These are phyloP conservation scores for Phortica variegata DNA, from an alignment of 1,140 invertebrate species.

Conservation along the genomic window DNA sequence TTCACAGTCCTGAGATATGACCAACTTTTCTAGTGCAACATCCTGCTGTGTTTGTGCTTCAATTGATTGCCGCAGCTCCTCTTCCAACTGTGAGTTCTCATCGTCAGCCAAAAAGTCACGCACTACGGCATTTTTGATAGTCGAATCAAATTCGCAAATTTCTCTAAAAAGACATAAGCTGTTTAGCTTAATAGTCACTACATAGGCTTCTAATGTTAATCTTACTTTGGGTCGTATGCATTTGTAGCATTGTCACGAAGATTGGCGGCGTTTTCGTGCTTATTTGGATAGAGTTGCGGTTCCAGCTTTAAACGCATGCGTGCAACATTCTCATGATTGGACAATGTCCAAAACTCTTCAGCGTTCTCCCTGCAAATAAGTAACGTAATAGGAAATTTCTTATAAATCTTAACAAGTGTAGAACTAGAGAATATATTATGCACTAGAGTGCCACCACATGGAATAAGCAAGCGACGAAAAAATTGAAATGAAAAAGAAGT, in stretches of 20 bases:
- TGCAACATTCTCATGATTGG: slow-evolving; percentile 66
- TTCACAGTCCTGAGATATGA: slow-evolving; percentile 67
- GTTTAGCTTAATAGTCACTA: not conserved
- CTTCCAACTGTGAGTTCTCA: slow-evolving; percentile 47
- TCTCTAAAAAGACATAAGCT: slow-evolving; percentile 19
- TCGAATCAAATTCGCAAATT: slow-evolving; percentile 52
- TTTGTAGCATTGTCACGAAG: slow-evolving; percentile 63
- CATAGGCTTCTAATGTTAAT: not conserved
- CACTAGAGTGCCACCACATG: too few species aligned
- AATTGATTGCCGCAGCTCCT: slow-evolving; percentile 43
- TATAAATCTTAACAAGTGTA: too few species aligned
- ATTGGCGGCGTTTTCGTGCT: slow-evolving; percentile 65
- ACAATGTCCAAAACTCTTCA: slow-evolving; percentile 63
- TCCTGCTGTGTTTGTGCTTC: slow-evolving; percentile 50
- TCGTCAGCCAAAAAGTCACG: slow-evolving; percentile 50
- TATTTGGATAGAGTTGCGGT: slow-evolving; percentile 60
- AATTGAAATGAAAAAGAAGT: slow-evolving; percentile 17
- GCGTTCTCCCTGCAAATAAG: slow-evolving; percentile 33
- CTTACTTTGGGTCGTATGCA: slow-evolving; percentile 50
- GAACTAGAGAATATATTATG: too few species aligned
- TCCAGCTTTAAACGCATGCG: slow-evolving; percentile 67
- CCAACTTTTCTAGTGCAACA: slow-evolving; percentile 60
- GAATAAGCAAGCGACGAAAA: not conserved
- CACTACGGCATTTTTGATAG: slow-evolving; percentile 52
- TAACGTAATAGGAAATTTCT: not conserved